These are phyloP conservation scores for Xiphophorus maculatus DNA, from an alignment of 2,113 vertebrate species.

Conservation along the genomic window DNA sequence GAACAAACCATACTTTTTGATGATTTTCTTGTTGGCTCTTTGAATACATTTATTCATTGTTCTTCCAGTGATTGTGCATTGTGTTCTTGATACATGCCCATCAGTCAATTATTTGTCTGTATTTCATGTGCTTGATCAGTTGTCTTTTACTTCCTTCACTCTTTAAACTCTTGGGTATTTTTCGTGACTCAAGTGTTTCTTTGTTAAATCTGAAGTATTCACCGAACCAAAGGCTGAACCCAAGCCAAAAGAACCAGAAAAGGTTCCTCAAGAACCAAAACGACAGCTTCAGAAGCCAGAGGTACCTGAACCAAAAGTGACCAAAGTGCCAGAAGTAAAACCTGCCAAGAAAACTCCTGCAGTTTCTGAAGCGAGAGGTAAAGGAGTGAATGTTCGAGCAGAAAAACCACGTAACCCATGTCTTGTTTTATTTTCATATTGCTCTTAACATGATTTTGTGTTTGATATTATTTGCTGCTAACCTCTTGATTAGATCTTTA, in stretches of 20 bases:
- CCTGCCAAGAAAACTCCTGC: constrained; percentile 39
- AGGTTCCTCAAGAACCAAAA: constrained; percentile 34
- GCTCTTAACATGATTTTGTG: constrained; percentile 7
- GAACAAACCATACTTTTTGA: neutral
- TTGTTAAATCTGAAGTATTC: constrained; percentile 62
- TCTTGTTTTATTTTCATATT: constrained; percentile 8
- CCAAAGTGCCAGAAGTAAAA: constrained; percentile 19
- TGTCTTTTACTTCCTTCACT: constrained; percentile 3
- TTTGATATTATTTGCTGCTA: constrained; percentile 1
- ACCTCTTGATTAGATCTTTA: constrained; percentile 44
- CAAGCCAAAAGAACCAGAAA: constrained; percentile 23
- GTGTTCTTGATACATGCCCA: constrained; percentile 2
- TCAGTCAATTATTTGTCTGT: neutral
- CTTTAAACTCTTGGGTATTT: constrained; percentile 26
- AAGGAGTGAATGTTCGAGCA: constrained; percentile 4
- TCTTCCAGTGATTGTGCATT: constrained; percentile 4
- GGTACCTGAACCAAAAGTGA: constrained; percentile 12
- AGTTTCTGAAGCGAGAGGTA: constrained; percentile 63
- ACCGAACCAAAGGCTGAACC: constrained; percentile 30
- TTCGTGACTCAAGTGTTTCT: constrained; percentile 39
- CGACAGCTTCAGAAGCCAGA: neutral
- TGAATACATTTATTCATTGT: neutral
- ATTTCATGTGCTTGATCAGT: constrained; percentile 4
- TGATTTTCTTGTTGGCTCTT: neutral
- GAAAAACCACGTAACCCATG: neutral